Conservation (phyloP, 1,140 invertebrate genomes). For the Matsumurasca onukii region DNA sequence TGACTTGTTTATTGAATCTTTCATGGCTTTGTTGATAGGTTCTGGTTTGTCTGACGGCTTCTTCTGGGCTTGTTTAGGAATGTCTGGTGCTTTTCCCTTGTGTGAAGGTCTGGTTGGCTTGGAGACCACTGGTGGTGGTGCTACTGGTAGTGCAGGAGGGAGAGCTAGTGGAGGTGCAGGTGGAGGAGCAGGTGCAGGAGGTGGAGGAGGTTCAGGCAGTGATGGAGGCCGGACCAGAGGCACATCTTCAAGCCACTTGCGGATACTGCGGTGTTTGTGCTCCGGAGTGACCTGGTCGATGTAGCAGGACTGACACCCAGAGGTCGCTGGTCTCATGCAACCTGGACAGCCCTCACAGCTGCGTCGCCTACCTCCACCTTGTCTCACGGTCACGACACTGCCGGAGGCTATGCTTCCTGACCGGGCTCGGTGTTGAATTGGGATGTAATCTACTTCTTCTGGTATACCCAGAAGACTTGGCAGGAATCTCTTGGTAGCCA, state of each 20-base stretch:
- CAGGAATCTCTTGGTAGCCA: constrained; percentile 75
- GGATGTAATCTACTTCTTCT: constrained; percentile 62
- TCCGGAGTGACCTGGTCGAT: constrained; percentile 58
- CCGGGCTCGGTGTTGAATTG: constrained; percentile 43
- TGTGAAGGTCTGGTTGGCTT: not conserved
- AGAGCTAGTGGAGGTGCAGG: constrained; percentile 41
- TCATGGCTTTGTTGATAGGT: not conserved
- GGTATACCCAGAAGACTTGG: constrained; percentile 78
- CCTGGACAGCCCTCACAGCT: constrained; percentile 65
- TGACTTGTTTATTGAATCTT: not conserved
- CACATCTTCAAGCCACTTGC: constrained; percentile 77
- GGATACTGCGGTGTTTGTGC: constrained; percentile 66
- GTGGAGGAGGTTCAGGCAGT: not conserved
- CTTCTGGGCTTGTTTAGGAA: constrained; percentile 9
- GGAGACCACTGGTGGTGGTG: not conserved
- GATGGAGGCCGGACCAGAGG: constrained; percentile 42
- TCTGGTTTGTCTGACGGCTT: not conserved
- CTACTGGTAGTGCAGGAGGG: not conserved
- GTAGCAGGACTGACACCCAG: constrained; percentile 53
- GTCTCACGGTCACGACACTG: constrained; percentile 54
- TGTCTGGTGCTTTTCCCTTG: constrained; percentile 21
- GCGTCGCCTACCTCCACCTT: constrained; percentile 56
- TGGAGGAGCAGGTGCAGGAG: not conserved
- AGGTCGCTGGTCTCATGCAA: constrained; percentile 46
- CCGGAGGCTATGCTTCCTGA: constrained; percentile 10